These are phyloP conservation scores for Drosophila tanythrix DNA, from an alignment of 2,888 invertebrate genomes.

Conservation along the genomic window DNA sequence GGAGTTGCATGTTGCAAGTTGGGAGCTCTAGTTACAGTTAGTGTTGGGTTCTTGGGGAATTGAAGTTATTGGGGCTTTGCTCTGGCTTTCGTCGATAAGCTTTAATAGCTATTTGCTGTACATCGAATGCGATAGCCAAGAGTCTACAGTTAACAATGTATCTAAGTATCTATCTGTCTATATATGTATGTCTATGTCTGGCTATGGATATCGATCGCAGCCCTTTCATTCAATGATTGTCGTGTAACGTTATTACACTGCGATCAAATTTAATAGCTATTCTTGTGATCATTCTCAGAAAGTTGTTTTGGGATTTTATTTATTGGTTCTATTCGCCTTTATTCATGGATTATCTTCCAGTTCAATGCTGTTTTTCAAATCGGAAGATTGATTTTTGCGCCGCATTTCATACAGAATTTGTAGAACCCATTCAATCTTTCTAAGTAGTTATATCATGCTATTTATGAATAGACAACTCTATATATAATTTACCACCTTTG, in stretches of 20 bases:
- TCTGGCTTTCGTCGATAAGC: constrained; percentile 65
- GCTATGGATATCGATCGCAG: constrained; percentile 12
- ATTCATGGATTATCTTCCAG: background rate
- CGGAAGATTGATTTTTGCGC: background rate
- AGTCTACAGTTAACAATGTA: constrained; percentile 8
- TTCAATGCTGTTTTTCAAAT: background rate
- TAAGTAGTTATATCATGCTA: background rate
- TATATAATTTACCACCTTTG: background rate
- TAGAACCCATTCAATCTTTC: background rate
- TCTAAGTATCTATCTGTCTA: background rate
- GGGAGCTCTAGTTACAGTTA: constrained; percentile 20
- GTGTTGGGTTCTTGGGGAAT: constrained; percentile 30
- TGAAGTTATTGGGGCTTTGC: constrained; percentile 45
- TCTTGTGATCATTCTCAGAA: background rate
- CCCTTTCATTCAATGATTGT: constrained; percentile 31
- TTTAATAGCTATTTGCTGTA: constrained; percentile 66
- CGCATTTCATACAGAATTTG: background rate
- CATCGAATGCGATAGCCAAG: constrained; percentile 46
- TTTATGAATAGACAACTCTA: background rate
- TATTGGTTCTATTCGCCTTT: background rate
- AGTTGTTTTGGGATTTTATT: background rate
- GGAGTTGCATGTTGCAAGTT: constrained; percentile 7
- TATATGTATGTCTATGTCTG: background rate
- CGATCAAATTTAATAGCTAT: background rate
- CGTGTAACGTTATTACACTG: constrained; percentile 17